These are phyloP conservation scores for Monodelphis domestica DNA, from an alignment of 2,797 vertebrate species.

Conservation along the genomic window DNA sequence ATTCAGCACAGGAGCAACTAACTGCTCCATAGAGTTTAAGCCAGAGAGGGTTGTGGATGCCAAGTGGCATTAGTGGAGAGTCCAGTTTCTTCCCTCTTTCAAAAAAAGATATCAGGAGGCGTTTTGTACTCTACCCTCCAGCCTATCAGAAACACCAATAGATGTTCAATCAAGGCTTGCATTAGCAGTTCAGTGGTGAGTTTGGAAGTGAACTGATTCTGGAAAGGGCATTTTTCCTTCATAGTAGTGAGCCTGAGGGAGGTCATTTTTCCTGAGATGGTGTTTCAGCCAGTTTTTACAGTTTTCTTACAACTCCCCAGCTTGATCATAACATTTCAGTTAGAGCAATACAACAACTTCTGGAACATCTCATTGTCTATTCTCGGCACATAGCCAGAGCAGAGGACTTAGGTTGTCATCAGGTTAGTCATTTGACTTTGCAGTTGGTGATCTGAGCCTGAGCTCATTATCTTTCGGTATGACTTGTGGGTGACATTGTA, in stretches of 20 bases:
- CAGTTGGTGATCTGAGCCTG: background rate
- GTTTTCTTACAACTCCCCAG: background rate
- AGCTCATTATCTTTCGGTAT: slow-evolving; percentile 1
- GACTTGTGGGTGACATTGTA: background rate
- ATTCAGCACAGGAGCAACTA: background rate
- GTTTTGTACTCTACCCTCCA: background rate
- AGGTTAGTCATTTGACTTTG: background rate
- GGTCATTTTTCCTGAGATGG: background rate
- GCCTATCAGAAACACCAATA: background rate
- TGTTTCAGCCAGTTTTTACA: slow-evolving; percentile 8
- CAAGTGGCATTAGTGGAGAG: background rate
- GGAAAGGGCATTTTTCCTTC: background rate
- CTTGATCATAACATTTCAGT: background rate
- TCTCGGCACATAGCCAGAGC: background rate
- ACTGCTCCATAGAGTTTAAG: background rate
- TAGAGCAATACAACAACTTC: background rate
- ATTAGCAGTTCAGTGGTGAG: background rate
- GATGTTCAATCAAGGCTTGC: background rate
- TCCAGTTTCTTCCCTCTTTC: background rate
- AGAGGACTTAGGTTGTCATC: background rate
- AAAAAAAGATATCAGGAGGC: background rate
- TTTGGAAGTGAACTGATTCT: background rate
- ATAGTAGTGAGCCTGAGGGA: background rate
- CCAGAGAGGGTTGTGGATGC: background rate
- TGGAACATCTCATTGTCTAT: background rate